Base-by-base conservation (phyloP, 2,888 invertebrate genomes). In the Epinotia demarniana region DNA sequence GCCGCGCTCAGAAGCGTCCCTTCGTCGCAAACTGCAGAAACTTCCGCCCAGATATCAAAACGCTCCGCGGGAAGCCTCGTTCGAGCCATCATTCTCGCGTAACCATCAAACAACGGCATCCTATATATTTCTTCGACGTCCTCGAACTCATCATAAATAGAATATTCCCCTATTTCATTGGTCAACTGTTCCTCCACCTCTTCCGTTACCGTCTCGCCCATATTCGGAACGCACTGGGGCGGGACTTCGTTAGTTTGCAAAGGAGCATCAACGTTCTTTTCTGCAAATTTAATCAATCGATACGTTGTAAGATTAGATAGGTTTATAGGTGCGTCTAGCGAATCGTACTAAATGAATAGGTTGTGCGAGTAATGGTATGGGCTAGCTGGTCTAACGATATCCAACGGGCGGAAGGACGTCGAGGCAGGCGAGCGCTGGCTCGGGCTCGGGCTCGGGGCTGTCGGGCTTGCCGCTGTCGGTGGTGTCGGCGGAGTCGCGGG, bases 401-500 rank as follows among this genome's bases (percentile, higher is more conserved):
- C 92, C 93, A 77, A 92, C 85, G 60, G 93, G 93, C 61, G 93
- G 93, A 69, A 92, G 90, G 63, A 93, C 89, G 79, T 93, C 91
- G 71, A 91, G 84, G 81, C 93, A 93, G 46, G 90, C 87, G 76
- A 92, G 79, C 73, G 93, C 92, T 9, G 92, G 92, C 80, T 92
- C 92, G 12, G 93, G 79, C 73, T 93, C 92, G 9, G 92, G 92
- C 80, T 92, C 92, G 12, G 93, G 92, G 80, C 93, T 93, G 79
- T 93, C 92, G 11, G 93, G 92, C 81, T 93, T 93, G 78, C 92
- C 92, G 80, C 92, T 93, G 81, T 93, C 93, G 77, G 92, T 93
- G 77, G 92, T 92, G 79, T 92, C 92, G 87, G 90, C 90, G 57
- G 92, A 92, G 82, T 89, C 91, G 80, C 91, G 91, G 57, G 43